These are phyloP conservation scores for Caenorhabditis afra DNA, from an alignment of 2,888 invertebrate species.

Conservation along the genomic window DNA sequence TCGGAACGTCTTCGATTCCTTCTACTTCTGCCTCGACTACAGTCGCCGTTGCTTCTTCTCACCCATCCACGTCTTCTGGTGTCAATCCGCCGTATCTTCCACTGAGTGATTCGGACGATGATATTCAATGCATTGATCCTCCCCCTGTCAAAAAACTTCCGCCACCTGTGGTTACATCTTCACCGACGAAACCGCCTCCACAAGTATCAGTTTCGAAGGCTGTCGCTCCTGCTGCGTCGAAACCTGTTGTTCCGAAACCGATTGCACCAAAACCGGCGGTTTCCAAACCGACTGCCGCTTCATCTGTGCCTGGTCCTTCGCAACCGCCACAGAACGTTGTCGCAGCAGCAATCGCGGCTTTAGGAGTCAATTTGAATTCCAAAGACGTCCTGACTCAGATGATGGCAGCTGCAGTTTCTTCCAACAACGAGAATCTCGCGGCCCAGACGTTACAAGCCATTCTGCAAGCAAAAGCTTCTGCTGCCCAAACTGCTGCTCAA, in stretches of 20 bases:
- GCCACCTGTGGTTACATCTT: background rate
- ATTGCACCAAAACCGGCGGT: background rate
- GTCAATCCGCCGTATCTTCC: slow-evolving; percentile 16
- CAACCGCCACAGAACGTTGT: background rate
- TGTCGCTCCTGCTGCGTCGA: background rate
- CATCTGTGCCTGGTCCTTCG: background rate
- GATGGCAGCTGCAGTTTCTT: background rate
- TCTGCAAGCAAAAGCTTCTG: background rate
- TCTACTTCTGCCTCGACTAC: background rate
- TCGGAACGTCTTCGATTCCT: background rate
- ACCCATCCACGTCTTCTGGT: background rate
- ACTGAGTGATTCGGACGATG: slow-evolving; percentile 33
- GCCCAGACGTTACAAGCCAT: background rate
- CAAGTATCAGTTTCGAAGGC: background rate
- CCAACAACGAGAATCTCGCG: background rate
- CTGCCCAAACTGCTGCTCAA: background rate
- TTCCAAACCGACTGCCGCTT: background rate
- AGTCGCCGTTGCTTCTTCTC: background rate
- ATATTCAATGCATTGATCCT: slow-evolving; percentile 38
- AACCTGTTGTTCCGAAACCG: background rate
- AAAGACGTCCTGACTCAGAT: background rate
- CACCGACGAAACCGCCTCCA: background rate
- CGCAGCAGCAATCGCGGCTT: background rate
- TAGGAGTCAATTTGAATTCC: background rate
- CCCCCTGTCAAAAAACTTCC: slow-evolving; percentile 30